Evolutionary conservation across 2,888 invertebrate genomes (phyloP), one percentile per base, ranked within the genome.

Genomic region (Pseudanteris insignis): DNA sequence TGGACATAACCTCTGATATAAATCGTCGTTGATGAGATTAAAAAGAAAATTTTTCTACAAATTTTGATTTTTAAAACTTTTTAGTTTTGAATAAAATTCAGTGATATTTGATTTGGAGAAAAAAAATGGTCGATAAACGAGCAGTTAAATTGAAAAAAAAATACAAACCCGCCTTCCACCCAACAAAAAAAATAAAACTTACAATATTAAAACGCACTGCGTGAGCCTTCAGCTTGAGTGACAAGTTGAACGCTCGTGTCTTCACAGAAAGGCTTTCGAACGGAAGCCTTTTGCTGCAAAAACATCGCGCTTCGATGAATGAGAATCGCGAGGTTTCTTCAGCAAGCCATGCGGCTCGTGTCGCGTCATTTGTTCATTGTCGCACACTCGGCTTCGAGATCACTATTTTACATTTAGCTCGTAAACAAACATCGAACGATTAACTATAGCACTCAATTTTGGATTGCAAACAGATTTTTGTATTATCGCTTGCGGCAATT

Each of bases 331-430:
- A 74, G 72, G 74, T 78, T 79, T 73, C 69, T 76, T 71, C 78
- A 78, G 79, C 79, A 79, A 75, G 79, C 78, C 78, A 77, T 80
- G 79, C 79, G 79, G 78, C 78, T 76, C 75, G 77, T 80, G 78
- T 77, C 75, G 79, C 68, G 79, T 78, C 79, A 79, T 78, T 80
- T 79, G 71, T 79, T 79, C 79, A 79, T 79, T 79, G 68, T 78
- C 70, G 79, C 79, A 79, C 78, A 74, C 78, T 73, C 76, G 75
- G 75, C 77, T 78, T 78, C 76, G 77, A 76, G 79, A 76, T 73
- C 74, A 74, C 51, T 41, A 36, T 28, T 12, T 24, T 54, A 12
- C 15, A n/a, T 53, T 13, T 18, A 29, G 5, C 11, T 10, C 11
- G 21, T 33, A 24, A 44, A 11, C 11, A 8, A 29, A 29, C 37